These are phyloP conservation scores for Chromoteleia sp. DNA, from an alignment of 2,888 invertebrate species.

Conservation along the genomic window DNA sequence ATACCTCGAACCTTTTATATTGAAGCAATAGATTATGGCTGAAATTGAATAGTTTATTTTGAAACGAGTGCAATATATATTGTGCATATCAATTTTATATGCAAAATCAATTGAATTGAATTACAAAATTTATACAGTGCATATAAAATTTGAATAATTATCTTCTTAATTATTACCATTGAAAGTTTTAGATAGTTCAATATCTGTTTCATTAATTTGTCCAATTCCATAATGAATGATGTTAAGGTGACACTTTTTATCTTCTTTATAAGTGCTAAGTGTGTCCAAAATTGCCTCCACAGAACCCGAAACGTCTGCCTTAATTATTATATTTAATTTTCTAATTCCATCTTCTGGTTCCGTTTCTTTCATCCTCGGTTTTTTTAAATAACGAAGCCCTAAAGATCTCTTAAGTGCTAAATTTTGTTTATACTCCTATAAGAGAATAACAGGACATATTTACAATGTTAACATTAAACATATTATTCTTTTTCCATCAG, in stretches of 20 bases:
- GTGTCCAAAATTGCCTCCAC: slow-evolving; percentile 97
- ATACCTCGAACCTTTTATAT: slow-evolving; percentile 87
- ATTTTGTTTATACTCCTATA: slow-evolving; percentile 87
- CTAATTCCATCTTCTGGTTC: slow-evolving; percentile 86
- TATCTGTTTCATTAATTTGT: slow-evolving; percentile 91
- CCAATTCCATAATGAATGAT: slow-evolving; percentile 97
- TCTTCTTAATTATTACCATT: slow-evolving; percentile 84
- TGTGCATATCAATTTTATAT: background rate
- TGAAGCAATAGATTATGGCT: slow-evolving; percentile 96
- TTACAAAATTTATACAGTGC: too few relatives aligned
- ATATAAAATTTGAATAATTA: slow-evolving; percentile 19
- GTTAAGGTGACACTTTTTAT: slow-evolving; percentile 90
- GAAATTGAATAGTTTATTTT: slow-evolving; percentile 18
- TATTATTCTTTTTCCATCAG: too few relatives aligned
- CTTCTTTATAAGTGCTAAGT: slow-evolving; percentile 92
- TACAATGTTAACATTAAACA: too few relatives aligned
- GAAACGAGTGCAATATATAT: too few relatives aligned
- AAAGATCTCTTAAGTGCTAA: slow-evolving; percentile 87
- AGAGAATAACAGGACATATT: too few relatives aligned
- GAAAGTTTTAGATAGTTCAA: slow-evolving; percentile 92
- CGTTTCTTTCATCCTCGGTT: slow-evolving; percentile 87
- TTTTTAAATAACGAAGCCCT: slow-evolving; percentile 87
- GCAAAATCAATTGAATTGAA: too few relatives aligned
- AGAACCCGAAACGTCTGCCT: slow-evolving; percentile 98
- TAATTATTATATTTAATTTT: slow-evolving; percentile 87